Conservation (phyloP, 2,113 vertebrate genomes). For the Crotalus viridis region DNA sequence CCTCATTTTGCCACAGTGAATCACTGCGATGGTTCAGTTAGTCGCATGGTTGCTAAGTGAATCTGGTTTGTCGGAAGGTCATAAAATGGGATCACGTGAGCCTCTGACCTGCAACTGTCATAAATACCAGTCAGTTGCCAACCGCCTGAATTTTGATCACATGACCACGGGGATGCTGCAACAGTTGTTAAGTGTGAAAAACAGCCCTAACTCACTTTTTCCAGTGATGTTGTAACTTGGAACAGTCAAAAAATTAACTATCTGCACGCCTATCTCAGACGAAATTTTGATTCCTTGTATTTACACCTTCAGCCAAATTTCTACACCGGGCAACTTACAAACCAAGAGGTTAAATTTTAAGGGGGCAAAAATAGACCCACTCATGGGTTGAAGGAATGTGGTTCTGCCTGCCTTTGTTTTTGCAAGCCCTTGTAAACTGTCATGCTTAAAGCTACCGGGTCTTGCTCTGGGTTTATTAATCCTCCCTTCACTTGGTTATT, state of each 20-base stretch:
- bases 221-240: neutral
- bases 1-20: neutral
- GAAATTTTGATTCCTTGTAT: too few relatives aligned
- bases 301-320: too few relatives aligned
- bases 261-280: too few relatives aligned
- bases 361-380: neutral
- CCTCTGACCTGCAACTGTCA: neutral
- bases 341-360: neutral
- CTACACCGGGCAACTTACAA: neutral
- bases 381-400: neutral
- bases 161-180: neutral
- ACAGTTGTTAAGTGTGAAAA: neutral
- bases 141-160: neutral
- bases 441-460: neutral
- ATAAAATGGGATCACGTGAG: neutral
- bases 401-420: neutral
- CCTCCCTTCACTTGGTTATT: neutral
- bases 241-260: neutral
- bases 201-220: neutral
- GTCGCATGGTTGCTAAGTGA: neutral
- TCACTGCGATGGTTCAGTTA: neutral
- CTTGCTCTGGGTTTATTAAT: neutral
- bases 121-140: neutral
- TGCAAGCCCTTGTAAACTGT: neutral
- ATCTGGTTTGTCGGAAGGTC: neutral